phyloP scores from a whole-genome alignment of 2,888 invertebrate species.

The Andrena hattorfiana region DNA sequence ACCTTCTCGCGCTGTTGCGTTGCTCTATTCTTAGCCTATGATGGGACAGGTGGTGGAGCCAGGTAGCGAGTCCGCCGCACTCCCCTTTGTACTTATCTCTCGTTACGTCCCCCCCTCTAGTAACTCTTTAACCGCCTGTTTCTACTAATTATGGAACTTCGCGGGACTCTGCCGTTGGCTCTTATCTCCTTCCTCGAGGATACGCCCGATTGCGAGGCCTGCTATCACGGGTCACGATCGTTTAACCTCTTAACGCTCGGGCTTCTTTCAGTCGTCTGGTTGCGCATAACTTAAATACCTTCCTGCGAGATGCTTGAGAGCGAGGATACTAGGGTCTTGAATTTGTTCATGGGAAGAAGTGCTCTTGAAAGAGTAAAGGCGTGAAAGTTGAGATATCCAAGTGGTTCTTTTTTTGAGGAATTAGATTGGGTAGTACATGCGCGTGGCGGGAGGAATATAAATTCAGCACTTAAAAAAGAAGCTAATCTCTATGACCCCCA shows the following conservation, averaged over 20 bases:
- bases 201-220: background rate
- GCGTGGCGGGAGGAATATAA: too few species aligned
- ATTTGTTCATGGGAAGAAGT: too few species aligned
- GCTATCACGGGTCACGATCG: background rate
- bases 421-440: too few species aligned
- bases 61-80: constrained; percentile 48
- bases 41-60: constrained; percentile 81
- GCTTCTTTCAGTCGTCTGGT: background rate
- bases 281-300: constrained; percentile 1
- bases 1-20: constrained; percentile 64
- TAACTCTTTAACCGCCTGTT: constrained; percentile 53
- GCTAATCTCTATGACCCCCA: too few species aligned
- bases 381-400: too few species aligned
- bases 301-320: background rate
- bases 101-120: constrained; percentile 39
- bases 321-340: background rate
- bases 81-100: constrained; percentile 60
- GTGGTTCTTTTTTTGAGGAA: too few species aligned
- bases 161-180: constrained; percentile 1
- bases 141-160: constrained; percentile 60
- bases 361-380: too few species aligned
- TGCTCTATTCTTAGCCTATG: constrained; percentile 82
- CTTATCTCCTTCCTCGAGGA: constrained; percentile 24
- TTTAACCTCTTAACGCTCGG: constrained; percentile 7
- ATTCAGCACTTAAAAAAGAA: too few species aligned